Evolutionary conservation across 1,140 invertebrate genomes (phyloP).

Genomic region (Drosophila guanche): DNA sequence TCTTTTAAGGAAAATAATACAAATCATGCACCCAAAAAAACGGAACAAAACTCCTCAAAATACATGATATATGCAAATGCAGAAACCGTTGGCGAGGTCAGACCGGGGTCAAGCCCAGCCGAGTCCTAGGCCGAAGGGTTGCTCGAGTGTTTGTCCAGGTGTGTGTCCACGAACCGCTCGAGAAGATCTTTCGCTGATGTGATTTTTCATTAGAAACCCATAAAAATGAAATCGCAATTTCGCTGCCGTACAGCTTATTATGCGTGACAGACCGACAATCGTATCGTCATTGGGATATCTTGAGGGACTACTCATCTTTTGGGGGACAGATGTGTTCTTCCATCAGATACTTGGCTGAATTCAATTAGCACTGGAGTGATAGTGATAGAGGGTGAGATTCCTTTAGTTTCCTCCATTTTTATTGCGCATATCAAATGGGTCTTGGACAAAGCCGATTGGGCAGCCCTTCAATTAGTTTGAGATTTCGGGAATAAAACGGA

Average conservation of each 20-base stretch:
- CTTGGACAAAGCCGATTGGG: conserved; percentile 10
- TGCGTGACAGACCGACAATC: conserved; percentile 74
- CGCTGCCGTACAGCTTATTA: conserved; percentile 52
- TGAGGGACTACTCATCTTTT: conserved; percentile 28
- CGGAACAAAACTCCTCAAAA: conserved; percentile 31
- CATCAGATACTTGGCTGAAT: conserved; percentile 63
- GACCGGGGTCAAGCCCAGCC: conserved; percentile 61
- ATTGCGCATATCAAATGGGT: conserved; percentile 65
- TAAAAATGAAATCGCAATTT: conserved; percentile 73
- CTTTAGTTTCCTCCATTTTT: conserved; percentile 43
- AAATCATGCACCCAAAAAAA: conserved; percentile 51
- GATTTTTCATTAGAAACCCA: conserved; percentile 79
- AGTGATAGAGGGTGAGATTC: conserved; percentile 12
- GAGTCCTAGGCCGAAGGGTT: conserved; percentile 64
- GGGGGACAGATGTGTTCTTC: conserved; percentile 49
- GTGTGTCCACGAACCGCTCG: conserved; percentile 42
- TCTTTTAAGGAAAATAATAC: conserved; percentile 37
- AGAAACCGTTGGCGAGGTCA: conserved; percentile 65
- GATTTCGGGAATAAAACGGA: conserved; percentile 19
- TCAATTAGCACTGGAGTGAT: conserved; percentile 63
- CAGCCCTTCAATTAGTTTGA: conserved; percentile 45
- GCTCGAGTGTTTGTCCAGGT: conserved; percentile 70
- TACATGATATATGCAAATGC: conserved; percentile 61
- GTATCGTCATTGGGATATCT: conserved; percentile 52
- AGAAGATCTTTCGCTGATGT: conserved; percentile 45